These are phyloP conservation scores for Penelope pileata DNA, from an alignment of 2,113 vertebrate genomes.

Conservation along the genomic window DNA sequence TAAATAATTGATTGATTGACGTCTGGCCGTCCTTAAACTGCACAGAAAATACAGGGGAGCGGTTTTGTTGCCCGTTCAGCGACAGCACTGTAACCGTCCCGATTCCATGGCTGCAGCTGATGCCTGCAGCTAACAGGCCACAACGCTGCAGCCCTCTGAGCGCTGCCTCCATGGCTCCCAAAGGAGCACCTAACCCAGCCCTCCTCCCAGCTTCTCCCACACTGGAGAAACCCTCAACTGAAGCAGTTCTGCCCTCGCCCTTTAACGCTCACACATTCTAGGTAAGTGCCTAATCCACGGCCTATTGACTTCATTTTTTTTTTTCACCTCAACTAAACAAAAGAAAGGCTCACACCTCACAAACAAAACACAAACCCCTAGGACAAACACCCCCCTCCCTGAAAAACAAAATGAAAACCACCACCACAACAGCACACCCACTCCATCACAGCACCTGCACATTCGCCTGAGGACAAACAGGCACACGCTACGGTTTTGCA, in stretches of 20 bases:
- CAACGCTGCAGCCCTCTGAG: neutral
- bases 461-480: accelerated
- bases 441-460: accelerated
- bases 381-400: neutral
- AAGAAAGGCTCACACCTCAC: neutral
- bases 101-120: neutral
- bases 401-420: neutral
- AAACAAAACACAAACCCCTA: neutral
- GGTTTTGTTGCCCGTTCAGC: neutral
- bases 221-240: neutral
- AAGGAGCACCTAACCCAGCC: neutral
- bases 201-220: accelerated
- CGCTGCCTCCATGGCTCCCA: neutral
- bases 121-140: no score
- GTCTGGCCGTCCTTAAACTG: neutral
- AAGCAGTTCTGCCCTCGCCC: neutral
- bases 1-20: no score
- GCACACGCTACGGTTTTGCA: neutral
- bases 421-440: neutral
- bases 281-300: accelerated
- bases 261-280: neutral
- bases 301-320: no score
- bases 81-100: no score
- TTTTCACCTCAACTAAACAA: neutral
- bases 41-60: no score